These are phyloP conservation scores for Brachyalestes nurse DNA, from an alignment of 2,797 vertebrate species.

Conservation along the genomic window DNA sequence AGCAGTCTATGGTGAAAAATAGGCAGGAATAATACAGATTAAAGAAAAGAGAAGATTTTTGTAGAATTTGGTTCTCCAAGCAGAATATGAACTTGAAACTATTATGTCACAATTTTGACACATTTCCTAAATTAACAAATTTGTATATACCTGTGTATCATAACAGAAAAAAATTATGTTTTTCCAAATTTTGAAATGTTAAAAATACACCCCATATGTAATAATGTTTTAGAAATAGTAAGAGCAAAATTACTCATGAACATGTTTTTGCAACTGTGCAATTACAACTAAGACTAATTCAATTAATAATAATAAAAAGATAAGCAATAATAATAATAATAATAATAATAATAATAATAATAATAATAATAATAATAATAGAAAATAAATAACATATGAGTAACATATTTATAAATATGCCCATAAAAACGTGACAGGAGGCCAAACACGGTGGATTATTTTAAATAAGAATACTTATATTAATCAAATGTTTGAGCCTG, in stretches of 20 bases:
- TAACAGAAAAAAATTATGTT: no score
- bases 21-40: background rate
- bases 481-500: background rate
- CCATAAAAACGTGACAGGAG: no score
- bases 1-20: background rate
- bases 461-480: background rate
- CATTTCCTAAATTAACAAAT: background rate
- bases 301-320: background rate
- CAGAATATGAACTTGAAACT: background rate
- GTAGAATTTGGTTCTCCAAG: background rate
- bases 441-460: background rate
- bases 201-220: no score
- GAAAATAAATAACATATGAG: background rate
- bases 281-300: background rate
- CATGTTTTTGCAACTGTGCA: background rate
- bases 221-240: background rate
- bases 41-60: background rate
- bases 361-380: background rate
- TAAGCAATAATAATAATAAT: background rate
- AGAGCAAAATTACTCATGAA: background rate
- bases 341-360: background rate
- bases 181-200: background rate
- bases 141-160: background rate
- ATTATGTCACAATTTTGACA: background rate
- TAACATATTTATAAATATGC: background rate